A percentile compares a stretch with the other conserved stretches of the same genome.
Conservation (phyloP, 2,113 vertebrate genomes). For the Amazona vittata region DNA sequence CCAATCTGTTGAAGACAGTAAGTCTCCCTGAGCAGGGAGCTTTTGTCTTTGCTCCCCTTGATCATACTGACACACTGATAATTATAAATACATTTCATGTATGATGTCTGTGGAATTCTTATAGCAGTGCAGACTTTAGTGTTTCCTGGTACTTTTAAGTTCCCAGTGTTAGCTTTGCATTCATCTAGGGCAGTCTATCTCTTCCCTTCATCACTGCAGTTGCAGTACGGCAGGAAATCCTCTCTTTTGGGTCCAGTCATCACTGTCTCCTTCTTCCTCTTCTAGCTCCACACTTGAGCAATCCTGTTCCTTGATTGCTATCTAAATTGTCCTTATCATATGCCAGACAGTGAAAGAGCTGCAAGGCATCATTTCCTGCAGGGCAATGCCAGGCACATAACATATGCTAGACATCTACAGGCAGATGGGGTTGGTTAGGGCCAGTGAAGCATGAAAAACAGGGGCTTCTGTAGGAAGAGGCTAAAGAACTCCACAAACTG, state of each 20-base stretch:
- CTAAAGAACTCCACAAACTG: constrained; percentile 36
- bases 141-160: constrained; percentile 1
- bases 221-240: constrained; percentile 22
- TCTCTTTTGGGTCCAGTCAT: neutral
- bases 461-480: constrained; percentile 26
- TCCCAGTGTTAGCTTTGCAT: neutral
- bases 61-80: neutral
- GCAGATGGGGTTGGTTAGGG: constrained; percentile 66
- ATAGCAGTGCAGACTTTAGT: neutral
- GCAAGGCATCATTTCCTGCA: constrained; percentile 43
- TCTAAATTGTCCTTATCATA: constrained; percentile 54
- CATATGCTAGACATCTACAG: constrained; percentile 66
- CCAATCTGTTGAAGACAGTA: neutral
- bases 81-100: neutral
- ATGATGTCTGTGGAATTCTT: neutral
- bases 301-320: constrained; percentile 48
- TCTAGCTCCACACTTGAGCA: neutral
- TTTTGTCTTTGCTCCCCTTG: constrained; percentile 33
- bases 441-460: constrained; percentile 35
- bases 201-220: neutral
- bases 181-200: neutral
- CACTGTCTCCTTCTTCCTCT: constrained; percentile 30
- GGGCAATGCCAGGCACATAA: constrained; percentile 65
- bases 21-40: neutral
- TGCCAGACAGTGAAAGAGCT: constrained; percentile 52